Conservation (phyloP, 1,140 invertebrate species). For the Odontomachus brunneus region DNA sequence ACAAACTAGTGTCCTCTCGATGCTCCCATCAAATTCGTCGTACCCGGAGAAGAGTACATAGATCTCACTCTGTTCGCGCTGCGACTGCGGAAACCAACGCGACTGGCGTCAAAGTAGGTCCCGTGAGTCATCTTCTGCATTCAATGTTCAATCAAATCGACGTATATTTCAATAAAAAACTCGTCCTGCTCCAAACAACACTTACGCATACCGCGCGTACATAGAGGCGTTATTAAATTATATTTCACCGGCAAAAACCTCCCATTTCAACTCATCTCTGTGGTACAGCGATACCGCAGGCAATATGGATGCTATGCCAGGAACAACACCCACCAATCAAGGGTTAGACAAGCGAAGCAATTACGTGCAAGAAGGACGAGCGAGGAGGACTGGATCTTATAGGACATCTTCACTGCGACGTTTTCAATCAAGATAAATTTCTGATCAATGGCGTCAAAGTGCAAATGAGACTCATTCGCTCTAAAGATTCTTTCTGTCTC, state of each 20-base stretch:
- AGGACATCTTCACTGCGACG: too few species aligned
- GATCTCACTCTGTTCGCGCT: neutral
- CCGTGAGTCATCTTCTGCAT: neutral
- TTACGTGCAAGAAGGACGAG: neutral
- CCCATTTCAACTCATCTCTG: neutral
- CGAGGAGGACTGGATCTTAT: too few species aligned
- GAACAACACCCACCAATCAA: too few species aligned
- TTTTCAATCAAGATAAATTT: too few species aligned
- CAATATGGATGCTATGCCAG: neutral
- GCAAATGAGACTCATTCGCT: too few species aligned
- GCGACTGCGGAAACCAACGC: neutral
- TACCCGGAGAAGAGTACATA: neutral
- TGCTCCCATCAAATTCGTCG: neutral
- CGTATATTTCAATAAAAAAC: constrained; percentile 29
- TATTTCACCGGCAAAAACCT: neutral
- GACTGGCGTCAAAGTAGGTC: neutral
- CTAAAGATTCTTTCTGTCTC: constrained; percentile 1
- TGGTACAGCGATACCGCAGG: neutral
- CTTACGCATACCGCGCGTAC: constrained; percentile 18
- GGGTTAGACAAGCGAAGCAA: neutral
- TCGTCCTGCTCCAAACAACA: neutral
- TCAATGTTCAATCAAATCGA: constrained; percentile 18
- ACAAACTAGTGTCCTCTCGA: neutral
- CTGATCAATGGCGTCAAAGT: too few species aligned
- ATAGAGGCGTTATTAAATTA: too few species aligned